A percentile compares a stretch with the other conserved stretches of the same genome.
Evolutionary conservation across 2,797 vertebrate species (phyloP).

Genomic region (Toxotes lorentzi): DNA sequence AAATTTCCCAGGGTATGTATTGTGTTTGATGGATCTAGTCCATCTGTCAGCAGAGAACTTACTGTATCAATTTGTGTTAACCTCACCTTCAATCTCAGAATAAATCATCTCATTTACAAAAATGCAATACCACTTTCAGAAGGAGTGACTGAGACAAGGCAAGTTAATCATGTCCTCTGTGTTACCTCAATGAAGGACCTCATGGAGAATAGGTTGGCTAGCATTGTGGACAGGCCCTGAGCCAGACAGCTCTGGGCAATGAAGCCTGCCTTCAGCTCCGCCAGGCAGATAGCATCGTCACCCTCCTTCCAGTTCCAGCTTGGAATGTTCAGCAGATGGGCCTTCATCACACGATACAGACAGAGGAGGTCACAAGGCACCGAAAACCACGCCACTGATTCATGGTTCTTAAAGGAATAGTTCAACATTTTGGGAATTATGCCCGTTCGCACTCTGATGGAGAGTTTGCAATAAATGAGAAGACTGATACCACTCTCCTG

Average conservation of each 20-base stretch:
- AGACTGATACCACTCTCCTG: background rate
- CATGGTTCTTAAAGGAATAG: conserved; percentile 10
- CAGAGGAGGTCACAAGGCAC: conserved; percentile 62
- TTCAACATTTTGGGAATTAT: conserved; percentile 1
- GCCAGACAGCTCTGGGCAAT: conserved; percentile 99
- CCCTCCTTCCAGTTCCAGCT: conserved; percentile 99
- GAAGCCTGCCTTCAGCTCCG: conserved; percentile 98
- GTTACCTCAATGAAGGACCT: conserved; percentile 99
- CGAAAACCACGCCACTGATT: conserved; percentile 12
- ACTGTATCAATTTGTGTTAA: conserved; percentile 54
- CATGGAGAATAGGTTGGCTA: conserved; percentile 99
- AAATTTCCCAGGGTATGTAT: conserved; percentile 40
- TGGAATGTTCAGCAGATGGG: conserved; percentile 99
- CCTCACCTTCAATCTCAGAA: conserved; percentile 42
- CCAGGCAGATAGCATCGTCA: conserved; percentile 98
- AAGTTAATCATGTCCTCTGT: conserved; percentile 60
- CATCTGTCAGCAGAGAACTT: conserved; percentile 61
- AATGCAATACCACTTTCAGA: conserved; percentile 49
- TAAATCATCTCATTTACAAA: conserved; percentile 57
- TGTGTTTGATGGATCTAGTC: conserved; percentile 61
- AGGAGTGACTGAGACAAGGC: conserved; percentile 28
- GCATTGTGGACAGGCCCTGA: conserved; percentile 99
- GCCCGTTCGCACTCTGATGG: background rate
- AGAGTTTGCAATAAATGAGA: background rate
- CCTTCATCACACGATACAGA: conserved; percentile 83